Evolutionary conservation across 2,797 vertebrate species (phyloP).

Genomic region (Florisuga fusca): DNA sequence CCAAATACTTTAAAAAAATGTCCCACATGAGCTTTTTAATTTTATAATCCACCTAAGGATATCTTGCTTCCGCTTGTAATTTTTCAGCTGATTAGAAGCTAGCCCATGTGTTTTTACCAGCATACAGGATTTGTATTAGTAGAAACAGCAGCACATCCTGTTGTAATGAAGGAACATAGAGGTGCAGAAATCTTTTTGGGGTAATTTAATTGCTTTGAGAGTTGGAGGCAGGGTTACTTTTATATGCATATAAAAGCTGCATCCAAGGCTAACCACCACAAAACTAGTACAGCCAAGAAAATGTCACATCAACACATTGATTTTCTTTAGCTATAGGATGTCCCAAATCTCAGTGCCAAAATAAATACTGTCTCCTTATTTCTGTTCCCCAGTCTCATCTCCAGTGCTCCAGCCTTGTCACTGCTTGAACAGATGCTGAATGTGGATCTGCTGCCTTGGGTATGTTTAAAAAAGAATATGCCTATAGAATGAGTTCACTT

Average conservation of each 20-base stretch:
- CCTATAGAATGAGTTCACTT: not conserved
- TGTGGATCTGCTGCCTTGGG: not conserved
- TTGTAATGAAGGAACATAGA: not conserved
- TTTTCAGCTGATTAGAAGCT: slow-evolving; percentile 25
- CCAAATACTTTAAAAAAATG: not conserved
- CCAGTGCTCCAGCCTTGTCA: not conserved
- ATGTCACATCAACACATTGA: not conserved
- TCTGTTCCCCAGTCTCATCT: not conserved
- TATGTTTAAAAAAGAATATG: not conserved
- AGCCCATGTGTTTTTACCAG: not conserved
- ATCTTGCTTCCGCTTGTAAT: slow-evolving; percentile 34
- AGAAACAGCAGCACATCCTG: not conserved
- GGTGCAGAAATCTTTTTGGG: not conserved
- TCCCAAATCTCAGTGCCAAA: not conserved
- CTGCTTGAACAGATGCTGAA: not conserved
- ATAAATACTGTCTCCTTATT: not conserved
- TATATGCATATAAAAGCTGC: not conserved
- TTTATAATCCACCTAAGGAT: slow-evolving; percentile 16
- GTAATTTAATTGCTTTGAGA: not conserved
- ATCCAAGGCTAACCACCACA: not conserved
- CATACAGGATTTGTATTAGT: not conserved
- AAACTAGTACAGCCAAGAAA: not conserved
- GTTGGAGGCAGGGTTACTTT: not conserved
- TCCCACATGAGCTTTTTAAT: not conserved
- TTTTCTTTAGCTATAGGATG: accelerated